phyloP scores from a whole-genome alignment of 2,113 vertebrate genomes.

The Hippocampus mohnikei region DNA sequence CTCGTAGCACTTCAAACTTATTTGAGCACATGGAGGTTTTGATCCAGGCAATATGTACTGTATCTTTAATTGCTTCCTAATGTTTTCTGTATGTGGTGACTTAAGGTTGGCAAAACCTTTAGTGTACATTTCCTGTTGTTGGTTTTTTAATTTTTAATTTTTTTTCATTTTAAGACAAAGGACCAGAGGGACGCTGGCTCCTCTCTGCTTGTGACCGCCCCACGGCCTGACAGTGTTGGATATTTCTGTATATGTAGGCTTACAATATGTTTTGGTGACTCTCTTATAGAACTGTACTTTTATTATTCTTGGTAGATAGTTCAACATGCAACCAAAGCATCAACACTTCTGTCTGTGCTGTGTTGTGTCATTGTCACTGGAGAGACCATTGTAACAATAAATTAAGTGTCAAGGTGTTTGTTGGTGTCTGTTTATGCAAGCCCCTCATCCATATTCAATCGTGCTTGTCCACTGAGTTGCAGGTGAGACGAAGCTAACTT shows the following conservation, averaged over 20 bases:
- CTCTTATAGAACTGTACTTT: constrained; percentile 34
- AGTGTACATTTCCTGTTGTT: constrained; percentile 23
- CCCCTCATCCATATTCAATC: no score
- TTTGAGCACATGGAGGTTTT: constrained; percentile 33
- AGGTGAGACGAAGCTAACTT: no score
- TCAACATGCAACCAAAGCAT: constrained; percentile 56
- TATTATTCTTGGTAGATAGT: constrained; percentile 28
- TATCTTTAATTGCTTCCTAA: constrained; percentile 46
- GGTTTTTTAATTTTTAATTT: no score
- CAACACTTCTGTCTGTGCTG: constrained; percentile 42
- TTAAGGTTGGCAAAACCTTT: constrained; percentile 41
- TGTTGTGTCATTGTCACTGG: constrained; percentile 50
- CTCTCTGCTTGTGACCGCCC: constrained; percentile 62
- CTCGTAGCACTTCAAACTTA: constrained; percentile 38
- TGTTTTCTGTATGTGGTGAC: constrained; percentile 41
- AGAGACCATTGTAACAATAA: constrained; percentile 55
- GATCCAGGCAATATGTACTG: constrained; percentile 38
- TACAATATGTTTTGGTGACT: neutral
- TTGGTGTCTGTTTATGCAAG: neutral
- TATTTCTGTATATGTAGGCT: constrained; percentile 55
- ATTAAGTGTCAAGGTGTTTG: constrained; percentile 11
- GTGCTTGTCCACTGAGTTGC: no score
- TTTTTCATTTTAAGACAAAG: constrained; percentile 56
- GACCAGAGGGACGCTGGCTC: constrained; percentile 63
- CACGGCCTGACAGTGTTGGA: constrained; percentile 61